Conservation (phyloP, 1,140 invertebrate species). For the Bombus breviceps region DNA sequence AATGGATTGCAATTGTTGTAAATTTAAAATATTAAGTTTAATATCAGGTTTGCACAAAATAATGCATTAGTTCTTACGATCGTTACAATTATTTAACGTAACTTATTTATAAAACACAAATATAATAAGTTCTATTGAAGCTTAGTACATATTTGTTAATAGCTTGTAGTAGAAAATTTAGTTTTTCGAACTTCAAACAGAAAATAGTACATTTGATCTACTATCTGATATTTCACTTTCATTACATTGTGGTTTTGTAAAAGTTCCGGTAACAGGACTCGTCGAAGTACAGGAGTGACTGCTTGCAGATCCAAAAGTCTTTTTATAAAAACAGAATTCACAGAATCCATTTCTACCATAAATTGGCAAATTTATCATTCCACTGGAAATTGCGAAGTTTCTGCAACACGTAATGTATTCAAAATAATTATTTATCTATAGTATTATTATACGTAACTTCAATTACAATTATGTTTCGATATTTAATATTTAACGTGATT, state of each 20-base stretch:
- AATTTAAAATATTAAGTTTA: not conserved
- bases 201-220: conserved; percentile 59
- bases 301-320: conserved; percentile 57
- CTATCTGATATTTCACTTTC: conserved; percentile 71
- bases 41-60: not conserved
- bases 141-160: not conserved
- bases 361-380: conserved; percentile 72
- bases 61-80: not conserved
- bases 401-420: conserved; percentile 60
- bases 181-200: conserved; percentile 40
- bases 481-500: not conserved
- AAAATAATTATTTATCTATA: not conserved
- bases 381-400: conserved; percentile 75
- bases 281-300: conserved; percentile 63
- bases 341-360: conserved; percentile 68
- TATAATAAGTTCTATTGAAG: not conserved
- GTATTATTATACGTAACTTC: not conserved
- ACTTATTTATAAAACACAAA: not conserved
- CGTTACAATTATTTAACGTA: not conserved
- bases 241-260: conserved; percentile 58
- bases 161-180: not conserved
- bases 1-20: not conserved
- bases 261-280: conserved; percentile 34
- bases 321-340: conserved; percentile 74
- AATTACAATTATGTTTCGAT: not conserved